These are phyloP conservation scores for Clostera curtula DNA, from an alignment of 2,888 invertebrate genomes.

Conservation along the genomic window DNA sequence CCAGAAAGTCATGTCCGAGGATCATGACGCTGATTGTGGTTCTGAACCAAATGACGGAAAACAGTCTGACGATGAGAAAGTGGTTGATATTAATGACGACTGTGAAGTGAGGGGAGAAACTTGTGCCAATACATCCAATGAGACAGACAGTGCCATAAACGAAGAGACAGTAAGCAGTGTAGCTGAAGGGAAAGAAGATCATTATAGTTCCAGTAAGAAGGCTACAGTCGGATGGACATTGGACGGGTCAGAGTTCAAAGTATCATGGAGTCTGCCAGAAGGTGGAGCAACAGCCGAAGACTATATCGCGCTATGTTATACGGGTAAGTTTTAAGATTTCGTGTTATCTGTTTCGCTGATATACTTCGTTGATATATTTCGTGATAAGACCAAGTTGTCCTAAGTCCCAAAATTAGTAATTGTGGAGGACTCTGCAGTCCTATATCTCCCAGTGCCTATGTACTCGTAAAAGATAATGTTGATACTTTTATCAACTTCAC, in stretches of 20 bases:
- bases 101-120: conserved; percentile 20
- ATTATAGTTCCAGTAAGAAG: conserved; percentile 21
- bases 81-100: conserved; percentile 15
- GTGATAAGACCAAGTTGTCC: too few species aligned
- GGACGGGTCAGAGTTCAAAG: conserved; percentile 49
- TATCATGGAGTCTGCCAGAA: conserved; percentile 66
- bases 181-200: conserved; percentile 18
- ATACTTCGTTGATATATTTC: too few species aligned
- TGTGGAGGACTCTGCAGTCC: too few species aligned
- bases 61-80: conserved; percentile 25
- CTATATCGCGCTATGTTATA: conserved; percentile 71
- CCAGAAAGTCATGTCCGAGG: conserved; percentile 57
- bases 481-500: too few species aligned
- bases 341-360: too few species aligned
- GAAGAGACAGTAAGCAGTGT: conserved; percentile 27
- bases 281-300: conserved; percentile 50
- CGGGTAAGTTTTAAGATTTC: conserved; percentile 58
- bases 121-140: conserved; percentile 46
- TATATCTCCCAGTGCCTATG: too few species aligned
- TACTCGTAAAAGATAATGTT: too few species aligned
- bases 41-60: conserved; percentile 30
- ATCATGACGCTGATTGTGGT: conserved; percentile 45
- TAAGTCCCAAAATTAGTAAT: too few species aligned
- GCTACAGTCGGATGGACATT: conserved; percentile 49
- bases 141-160: conserved; percentile 37